Evolutionary conservation across 2,888 invertebrate species (phyloP), one percentile per base, ranked within the genome.

Genomic region (Hetaerina titia): DNA sequence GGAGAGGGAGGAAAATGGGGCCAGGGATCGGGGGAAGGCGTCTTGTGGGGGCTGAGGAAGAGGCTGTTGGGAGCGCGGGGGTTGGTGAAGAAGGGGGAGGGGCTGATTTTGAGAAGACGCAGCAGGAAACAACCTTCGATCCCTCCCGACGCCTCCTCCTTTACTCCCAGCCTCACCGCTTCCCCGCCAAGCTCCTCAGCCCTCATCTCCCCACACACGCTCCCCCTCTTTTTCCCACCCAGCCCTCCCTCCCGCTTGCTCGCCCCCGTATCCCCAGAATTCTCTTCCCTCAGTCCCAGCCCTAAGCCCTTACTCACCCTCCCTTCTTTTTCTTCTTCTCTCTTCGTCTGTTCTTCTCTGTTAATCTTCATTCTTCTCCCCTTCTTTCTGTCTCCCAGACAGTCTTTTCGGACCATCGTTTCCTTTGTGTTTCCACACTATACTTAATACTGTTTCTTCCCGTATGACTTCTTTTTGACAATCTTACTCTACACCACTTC

Each of bases 81-180:
- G 56, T 15, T 11, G 69, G 69, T 69, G 56, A 22, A n/a, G 19
- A 7, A 31, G 22, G 13, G 25, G 64, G 45, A 63, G 81, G 90
- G 63, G 63, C 63, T 45, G 90, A 90, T 90, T 63, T 90, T 90
- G 90, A 45, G 90, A 69, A 90, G 90, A 90, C 90, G 90, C 64
- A 69, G 90, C 90, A 90, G 90, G 90, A 92, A 92, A 56, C 92
- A 92, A 74, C 92, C 92, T 92, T 92, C 92, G 92, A 92, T 92
- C 92, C 64, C 64, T 64, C 90, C 64, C 64, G 64, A 90, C 89
- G 13, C 89, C 13, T 11, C 81, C 17, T n/a, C 89, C 89, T 58
- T n/a, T 90, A 69, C n/a, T 45, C 56, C 56, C 25, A 4, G 8
- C 31, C 13, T 31, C 69, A 17, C 69, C 8, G 13, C 22, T 31